Conservation (phyloP, 2,888 invertebrate genomes). For the Melangyna quadrimaculata region DNA sequence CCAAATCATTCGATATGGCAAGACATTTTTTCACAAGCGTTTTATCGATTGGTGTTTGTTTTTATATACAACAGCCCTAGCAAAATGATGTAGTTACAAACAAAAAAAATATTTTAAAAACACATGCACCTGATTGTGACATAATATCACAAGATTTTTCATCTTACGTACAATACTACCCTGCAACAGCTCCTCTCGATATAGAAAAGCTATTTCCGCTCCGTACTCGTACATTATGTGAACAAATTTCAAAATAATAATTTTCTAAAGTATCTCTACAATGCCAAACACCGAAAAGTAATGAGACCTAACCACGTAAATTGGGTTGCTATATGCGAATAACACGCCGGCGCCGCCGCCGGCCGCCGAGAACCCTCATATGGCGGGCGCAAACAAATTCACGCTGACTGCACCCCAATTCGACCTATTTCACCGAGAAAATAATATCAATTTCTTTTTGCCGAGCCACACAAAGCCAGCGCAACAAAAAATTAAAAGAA, state of each 20-base stretch:
- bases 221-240: background rate
- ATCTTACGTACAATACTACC: background rate
- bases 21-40: background rate
- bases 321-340: background rate
- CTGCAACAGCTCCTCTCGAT: background rate
- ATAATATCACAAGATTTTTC: background rate
- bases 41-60: background rate
- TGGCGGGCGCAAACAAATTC: background rate
- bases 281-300: conserved; percentile 22
- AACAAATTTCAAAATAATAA: conserved; percentile 26
- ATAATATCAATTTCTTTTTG: conserved; percentile 38
- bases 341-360: too few species aligned
- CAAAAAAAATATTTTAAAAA: background rate
- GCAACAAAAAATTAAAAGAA: background rate
- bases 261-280: background rate
- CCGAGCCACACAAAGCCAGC: conserved; percentile 5
- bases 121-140: background rate
- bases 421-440: conserved; percentile 22
- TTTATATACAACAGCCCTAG: background rate
- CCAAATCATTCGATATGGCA: too few species aligned
- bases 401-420: background rate
- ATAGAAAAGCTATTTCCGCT: background rate
- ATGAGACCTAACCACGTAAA: conserved; percentile 28
- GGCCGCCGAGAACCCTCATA: background rate
- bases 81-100: background rate